Evolutionary conservation across 2,113 vertebrate genomes (phyloP).

Genomic region (Machaerirhynchus nigripectus): DNA sequence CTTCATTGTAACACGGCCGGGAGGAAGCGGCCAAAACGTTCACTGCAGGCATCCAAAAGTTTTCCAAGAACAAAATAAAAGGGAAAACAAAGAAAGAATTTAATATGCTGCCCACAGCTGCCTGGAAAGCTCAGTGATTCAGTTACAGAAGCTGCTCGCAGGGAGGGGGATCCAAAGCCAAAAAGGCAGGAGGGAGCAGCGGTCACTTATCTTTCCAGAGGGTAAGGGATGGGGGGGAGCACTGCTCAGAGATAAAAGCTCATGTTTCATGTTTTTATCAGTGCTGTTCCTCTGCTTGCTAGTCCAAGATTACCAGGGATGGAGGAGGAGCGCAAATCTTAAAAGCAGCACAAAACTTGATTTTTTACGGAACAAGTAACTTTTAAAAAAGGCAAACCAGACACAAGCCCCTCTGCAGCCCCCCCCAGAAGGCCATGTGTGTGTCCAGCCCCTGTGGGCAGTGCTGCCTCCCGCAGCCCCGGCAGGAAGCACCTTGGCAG

Average conservation of each 20-base stretch:
- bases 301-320: neutral
- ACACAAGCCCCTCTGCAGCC: neutral
- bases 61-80: neutral
- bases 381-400: neutral
- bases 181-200: conserved; percentile 17
- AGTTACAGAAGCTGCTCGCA: conserved; percentile 37
- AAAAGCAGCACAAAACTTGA: neutral
- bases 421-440: neutral
- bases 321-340: neutral
- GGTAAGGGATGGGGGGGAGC: neutral
- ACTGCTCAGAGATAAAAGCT: neutral
- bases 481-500: conserved; percentile 67
- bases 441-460: conserved; percentile 4
- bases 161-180: neutral
- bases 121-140: conserved; percentile 35
- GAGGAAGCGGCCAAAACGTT: conserved; percentile 16
- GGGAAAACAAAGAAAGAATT: neutral
- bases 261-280: neutral
- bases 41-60: neutral
- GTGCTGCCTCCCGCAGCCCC: neutral
- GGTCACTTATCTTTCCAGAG: conserved; percentile 47
- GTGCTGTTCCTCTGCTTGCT: neutral
- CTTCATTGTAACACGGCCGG: neutral
- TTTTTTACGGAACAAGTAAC: neutral
- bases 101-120: neutral